A percentile compares a stretch with the other conserved stretches of the same genome.
phyloP scores from a whole-genome alignment of 2,113 vertebrate genomes.

The Pachyramphus minor region DNA sequence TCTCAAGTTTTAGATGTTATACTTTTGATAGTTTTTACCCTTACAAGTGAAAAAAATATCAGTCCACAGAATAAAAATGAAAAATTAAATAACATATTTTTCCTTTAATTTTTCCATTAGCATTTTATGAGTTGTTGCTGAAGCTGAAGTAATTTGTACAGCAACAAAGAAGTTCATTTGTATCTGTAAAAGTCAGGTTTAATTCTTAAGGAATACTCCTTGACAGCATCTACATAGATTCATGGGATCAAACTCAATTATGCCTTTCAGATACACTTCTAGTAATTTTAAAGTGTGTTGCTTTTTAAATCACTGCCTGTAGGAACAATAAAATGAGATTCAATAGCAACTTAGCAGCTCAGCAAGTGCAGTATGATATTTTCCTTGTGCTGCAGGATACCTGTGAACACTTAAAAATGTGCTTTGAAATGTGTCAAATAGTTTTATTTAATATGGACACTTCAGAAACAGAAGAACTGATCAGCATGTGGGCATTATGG shows the following conservation, averaged over 20 bases:
- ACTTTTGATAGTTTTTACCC: not conserved
- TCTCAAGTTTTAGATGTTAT: not conserved
- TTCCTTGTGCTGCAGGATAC: not conserved
- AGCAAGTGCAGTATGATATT: conserved; percentile 20
- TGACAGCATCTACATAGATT: not conserved
- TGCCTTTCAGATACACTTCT: not conserved
- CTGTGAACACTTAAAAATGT: conserved; percentile 24
- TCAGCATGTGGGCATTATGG: conserved; percentile 43
- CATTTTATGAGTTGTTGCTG: not conserved
- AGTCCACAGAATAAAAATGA: not conserved
- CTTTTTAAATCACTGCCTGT: not conserved
- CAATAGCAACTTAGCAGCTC: not conserved
- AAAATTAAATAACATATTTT: not conserved
- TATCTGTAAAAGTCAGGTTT: not conserved
- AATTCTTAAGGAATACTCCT: not conserved
- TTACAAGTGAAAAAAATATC: not conserved
- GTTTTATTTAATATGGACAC: conserved; percentile 39
- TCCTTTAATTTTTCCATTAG: not conserved
- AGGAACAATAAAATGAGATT: not conserved
- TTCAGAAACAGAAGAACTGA: conserved; percentile 40
- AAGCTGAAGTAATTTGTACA: not conserved
- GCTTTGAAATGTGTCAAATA: conserved; percentile 45
- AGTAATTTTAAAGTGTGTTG: not conserved
- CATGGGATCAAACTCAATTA: not conserved
- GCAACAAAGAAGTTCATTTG: not conserved